Evolutionary conservation across 2,113 vertebrate species (phyloP), one percentile per base, ranked within the genome.

Genomic region (Mixornis gularis): DNA sequence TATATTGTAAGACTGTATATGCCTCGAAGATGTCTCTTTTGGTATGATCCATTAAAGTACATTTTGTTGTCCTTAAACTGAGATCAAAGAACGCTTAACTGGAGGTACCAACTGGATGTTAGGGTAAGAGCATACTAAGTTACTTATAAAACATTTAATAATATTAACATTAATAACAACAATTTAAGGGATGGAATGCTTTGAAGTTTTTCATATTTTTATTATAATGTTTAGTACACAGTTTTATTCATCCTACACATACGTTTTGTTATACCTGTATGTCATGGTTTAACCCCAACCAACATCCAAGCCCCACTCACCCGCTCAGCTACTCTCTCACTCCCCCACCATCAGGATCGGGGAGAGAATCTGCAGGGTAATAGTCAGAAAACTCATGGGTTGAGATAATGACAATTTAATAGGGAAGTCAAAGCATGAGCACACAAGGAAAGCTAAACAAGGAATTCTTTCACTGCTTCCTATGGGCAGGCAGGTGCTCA

Each of bases 311-410:
- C 16, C 8, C 27, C 27, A n/a, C 3, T 1, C 17, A 55, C 6
- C 17, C 34, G 26, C 2, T 2, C 27, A 44, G 22, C 51, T 30
- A 13, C 16, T 44, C 18, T 36, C 16, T 58, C 22, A 49, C 22
- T 59, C 6, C 38, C 8, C 24, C 38, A 59, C 17, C 22, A n/a
- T 7, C 10, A 20, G 38, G n/a, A 46, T 1, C 0, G 0, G 24
- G 32, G 36, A 49, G 22, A 58, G 19, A 17, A n/a, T 66, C 16
- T 13, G 19, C 13, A 66, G 38, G 10, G 6, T 72, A 40, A 38
- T 59, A 59, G 68, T 10, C 40, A n/a, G 32, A 38, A 38, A 44
- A 52, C 16, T 52, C 1, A 0, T 51, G 36, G 7, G 3, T 36
- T 66, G 25, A 36, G 17, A 58, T 44, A 38, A 80, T 80, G 36